Evolutionary conservation across 2,113 vertebrate genomes (phyloP).

Genomic region (Phyllopteryx taeniolatus): DNA sequence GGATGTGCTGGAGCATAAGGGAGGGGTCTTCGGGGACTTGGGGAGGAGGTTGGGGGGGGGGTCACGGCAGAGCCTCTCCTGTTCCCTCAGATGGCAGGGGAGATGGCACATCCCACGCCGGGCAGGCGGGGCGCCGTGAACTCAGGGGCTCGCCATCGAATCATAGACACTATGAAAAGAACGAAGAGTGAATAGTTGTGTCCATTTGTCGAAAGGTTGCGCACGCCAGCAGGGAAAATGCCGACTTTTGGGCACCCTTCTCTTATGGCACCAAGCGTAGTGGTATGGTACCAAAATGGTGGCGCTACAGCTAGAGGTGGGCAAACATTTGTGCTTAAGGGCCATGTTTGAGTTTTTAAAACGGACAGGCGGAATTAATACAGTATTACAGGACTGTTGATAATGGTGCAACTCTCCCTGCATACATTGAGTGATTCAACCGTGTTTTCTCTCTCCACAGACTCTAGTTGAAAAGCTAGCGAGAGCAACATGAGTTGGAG

Average conservation of each 20-base stretch:
- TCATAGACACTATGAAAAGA: conserved; percentile 14
- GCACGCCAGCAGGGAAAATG: neutral
- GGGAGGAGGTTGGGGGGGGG: conserved; percentile 30
- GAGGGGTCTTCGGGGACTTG: neutral
- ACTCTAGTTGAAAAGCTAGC: conserved; percentile 81
- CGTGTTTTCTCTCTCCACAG: conserved; percentile 61
- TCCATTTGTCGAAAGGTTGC: neutral
- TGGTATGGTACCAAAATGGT: neutral
- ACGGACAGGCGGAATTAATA: too few relatives aligned
- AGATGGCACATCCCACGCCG: conserved; percentile 53
- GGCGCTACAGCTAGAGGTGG: neutral
- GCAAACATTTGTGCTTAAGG: neutral
- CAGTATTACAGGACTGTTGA: too few relatives aligned
- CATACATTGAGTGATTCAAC: neutral
- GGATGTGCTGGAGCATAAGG: conserved; percentile 44
- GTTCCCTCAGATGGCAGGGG: conserved; percentile 59
- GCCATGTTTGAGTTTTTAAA: too few relatives aligned
- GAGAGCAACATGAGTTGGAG: conserved; percentile 99
- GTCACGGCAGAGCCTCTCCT: conserved; percentile 49
- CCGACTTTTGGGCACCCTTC: neutral
- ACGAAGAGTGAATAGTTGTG: neutral
- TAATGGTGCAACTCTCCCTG: neutral
- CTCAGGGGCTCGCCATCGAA: conserved; percentile 1
- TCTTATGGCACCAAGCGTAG: neutral
- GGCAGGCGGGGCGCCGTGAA: conserved; percentile 51